Conservation (phyloP, 2,888 invertebrate genomes). For the Habrosyne pyritoides region DNA sequence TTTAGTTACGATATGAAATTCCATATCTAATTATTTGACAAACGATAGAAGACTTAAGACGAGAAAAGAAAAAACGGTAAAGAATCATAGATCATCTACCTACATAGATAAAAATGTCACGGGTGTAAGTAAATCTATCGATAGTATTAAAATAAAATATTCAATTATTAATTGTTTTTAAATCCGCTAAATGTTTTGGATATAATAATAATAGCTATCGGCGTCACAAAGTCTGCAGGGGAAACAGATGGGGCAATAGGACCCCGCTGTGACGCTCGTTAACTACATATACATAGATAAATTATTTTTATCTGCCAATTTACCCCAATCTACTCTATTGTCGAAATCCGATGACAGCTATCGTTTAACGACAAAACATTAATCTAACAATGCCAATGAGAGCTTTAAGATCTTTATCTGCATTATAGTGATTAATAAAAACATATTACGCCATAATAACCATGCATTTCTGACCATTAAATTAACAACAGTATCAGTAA, state of each 20-base stretch:
- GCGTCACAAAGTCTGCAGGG: conserved; percentile 68
- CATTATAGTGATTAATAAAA: not conserved
- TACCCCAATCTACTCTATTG: conserved; percentile 77
- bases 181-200: conserved; percentile 17
- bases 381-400: conserved; percentile 18
- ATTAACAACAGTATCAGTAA: conserved; percentile 1
- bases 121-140: not conserved
- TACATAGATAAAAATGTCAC: not conserved
- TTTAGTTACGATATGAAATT: no score
- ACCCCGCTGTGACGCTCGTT: conserved; percentile 73
- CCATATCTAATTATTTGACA: no score
- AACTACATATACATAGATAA: conserved; percentile 71
- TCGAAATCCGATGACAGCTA: conserved; percentile 64
- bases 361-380: conserved; percentile 51
- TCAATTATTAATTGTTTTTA: not conserved
- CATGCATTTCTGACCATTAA: no score
- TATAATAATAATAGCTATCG: conserved; percentile 63
- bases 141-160: not conserved
- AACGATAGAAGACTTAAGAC: no score
- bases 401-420: not conserved
- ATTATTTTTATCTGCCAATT: conserved; percentile 81
- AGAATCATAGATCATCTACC: no score
- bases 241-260: conserved; percentile 59
- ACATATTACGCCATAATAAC: not conserved
- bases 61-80: no score